A percentile compares a stretch with the other conserved stretches of the same genome.
These are phyloP conservation scores for Pelecanus crispus DNA, from an alignment of 2,113 vertebrate genomes.

Conservation along the genomic window DNA sequence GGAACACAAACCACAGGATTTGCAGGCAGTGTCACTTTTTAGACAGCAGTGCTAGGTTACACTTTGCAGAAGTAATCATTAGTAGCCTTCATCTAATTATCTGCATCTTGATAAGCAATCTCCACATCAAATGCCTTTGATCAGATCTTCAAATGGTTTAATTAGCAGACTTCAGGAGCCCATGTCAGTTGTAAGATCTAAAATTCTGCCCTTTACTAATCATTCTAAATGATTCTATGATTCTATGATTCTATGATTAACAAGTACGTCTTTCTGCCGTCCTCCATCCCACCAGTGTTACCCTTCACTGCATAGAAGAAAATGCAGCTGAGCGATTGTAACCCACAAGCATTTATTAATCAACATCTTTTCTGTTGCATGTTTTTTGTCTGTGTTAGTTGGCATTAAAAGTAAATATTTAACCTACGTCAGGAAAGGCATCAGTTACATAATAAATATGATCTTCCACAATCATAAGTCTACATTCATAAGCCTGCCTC, in stretches of 20 bases:
- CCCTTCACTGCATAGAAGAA: background rate
- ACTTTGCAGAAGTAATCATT: conserved; percentile 9
- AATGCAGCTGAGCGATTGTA: background rate
- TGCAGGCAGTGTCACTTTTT: background rate
- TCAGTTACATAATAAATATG: background rate
- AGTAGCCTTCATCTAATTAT: conserved; percentile 47
- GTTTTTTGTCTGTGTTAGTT: background rate
- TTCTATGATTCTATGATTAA: too few relatives aligned
- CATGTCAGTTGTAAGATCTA: background rate
- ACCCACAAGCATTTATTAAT: background rate
- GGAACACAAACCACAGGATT: background rate
- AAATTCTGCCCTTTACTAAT: conserved; percentile 10
- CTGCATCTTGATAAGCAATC: conserved; percentile 10
- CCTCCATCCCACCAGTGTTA: background rate
- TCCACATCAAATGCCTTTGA: conserved; percentile 30
- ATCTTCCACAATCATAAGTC: background rate
- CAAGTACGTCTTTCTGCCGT: background rate
- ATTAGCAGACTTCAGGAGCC: conserved; percentile 28
- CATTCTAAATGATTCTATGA: too few relatives aligned
- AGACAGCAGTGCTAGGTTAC: background rate
- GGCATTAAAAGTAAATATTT: background rate
- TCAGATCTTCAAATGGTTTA: conserved; percentile 15
- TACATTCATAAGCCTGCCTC: background rate
- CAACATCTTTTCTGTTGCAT: background rate
- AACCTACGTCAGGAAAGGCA: background rate